Base-by-base conservation (phyloP, 2,113 vertebrate species). In the Lathamus discolor region DNA sequence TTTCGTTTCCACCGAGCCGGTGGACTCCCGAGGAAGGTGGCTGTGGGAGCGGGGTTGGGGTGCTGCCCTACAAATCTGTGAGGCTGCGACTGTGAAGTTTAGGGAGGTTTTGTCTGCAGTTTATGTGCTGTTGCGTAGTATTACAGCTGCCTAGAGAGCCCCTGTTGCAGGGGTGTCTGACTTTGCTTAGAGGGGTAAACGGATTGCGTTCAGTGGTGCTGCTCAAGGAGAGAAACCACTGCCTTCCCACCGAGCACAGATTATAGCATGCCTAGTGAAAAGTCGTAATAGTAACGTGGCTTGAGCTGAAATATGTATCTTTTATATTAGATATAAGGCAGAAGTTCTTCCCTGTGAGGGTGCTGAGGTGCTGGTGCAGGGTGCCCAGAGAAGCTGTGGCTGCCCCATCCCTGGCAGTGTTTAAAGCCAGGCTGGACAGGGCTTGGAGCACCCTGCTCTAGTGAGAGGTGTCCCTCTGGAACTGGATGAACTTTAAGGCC, bases 231-330 rank as follows among this genome's bases (percentile, higher is more conserved):
- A 48, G 33, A 37, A 82, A 48, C 31, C 4, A 5, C n/a, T 7
- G 3, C 14, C 17, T 61, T 64, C 7, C 19, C n/a, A 4, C n/a
- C 1, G 11, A 33, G 28, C 8, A 7, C 0, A 0, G 46, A 5
- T 41, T 70, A 9, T 10, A 11, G 4, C 9, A 5, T 1, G 4
- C 29, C 39, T 7, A 2, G 2, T 15, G 7, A 35, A 9, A 16
- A 35, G 5, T 52, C 59, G 3, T 1, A 10, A 19, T 6, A 20
- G 44, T n/a, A 9, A 16, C 1, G 28, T 13, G 51, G 17, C 20
- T 39, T 25, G 49, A 41, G 59, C 44, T 74, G 54, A 43, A 20
- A 15, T 31, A 11, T 0, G 0, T 35, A 1, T 14, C 4, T 70
- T 46, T 41, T 14, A n/a, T 22, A 23, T 59, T 59, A 59, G 20